Evolutionary conservation across 2,797 vertebrate genomes (phyloP).

Genomic region (Ctenopoma kingsleyae): DNA sequence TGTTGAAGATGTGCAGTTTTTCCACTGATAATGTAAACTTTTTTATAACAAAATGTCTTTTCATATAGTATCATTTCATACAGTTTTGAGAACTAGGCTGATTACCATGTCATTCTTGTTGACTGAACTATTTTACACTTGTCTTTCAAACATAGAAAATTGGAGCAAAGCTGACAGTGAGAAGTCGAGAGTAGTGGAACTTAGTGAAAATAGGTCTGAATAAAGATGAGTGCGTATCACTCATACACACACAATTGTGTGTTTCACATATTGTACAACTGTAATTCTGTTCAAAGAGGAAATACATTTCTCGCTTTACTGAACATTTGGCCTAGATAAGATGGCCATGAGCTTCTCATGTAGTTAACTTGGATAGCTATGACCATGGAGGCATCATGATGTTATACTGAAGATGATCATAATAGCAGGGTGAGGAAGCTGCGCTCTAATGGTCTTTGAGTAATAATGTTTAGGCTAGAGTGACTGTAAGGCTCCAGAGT

Average conservation of each 20-base stretch:
- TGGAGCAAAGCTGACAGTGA: slow-evolving; percentile 13
- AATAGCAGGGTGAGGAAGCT: background rate
- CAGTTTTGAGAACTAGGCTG: background rate
- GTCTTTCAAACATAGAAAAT: slow-evolving; percentile 9
- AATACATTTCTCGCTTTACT: too few relatives aligned
- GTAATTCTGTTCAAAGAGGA: background rate
- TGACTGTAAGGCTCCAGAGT: background rate
- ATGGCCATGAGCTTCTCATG: background rate
- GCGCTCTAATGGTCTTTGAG: background rate
- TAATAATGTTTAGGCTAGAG: background rate
- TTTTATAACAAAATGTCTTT: background rate
- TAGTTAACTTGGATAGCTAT: background rate
- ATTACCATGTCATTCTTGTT: slow-evolving; percentile 11
- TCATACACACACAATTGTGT: background rate
- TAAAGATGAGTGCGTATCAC: slow-evolving; percentile 14
- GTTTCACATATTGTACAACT: background rate
- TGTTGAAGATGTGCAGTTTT: too few relatives aligned
- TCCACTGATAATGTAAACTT: too few relatives aligned
- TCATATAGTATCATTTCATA: slow-evolving; percentile 1
- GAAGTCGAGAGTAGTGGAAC: background rate
- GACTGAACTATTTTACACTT: slow-evolving; percentile 13
- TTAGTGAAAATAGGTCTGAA: slow-evolving; percentile 20
- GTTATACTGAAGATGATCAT: background rate
- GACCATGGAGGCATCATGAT: background rate
- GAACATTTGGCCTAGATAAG: background rate